These are phyloP conservation scores for sheep (Ovis aries) DNA, from an alignment of 2,113 vertebrate species.

Conservation along the genomic window DNA sequence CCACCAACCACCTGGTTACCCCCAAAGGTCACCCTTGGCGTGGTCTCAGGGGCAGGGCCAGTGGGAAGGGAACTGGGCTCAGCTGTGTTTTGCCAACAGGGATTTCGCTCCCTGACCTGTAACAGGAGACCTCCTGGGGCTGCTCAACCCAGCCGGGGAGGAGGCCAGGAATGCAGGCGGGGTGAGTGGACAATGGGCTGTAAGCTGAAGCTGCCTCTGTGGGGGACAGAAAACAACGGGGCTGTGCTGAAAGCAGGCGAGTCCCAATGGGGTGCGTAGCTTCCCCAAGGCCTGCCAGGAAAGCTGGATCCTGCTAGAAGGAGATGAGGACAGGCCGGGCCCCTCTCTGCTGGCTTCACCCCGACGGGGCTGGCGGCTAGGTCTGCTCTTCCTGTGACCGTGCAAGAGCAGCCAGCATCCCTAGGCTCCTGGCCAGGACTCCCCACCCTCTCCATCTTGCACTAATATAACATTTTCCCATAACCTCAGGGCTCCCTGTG, in stretches of 20 bases:
- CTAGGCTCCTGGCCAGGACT: neutral
- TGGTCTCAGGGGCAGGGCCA: constrained; percentile 21
- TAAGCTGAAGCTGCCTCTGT: constrained; percentile 18
- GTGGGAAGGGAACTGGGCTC: neutral
- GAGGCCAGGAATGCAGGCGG: constrained; percentile 49
- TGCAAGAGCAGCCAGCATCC: neutral
- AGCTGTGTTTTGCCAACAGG: constrained; percentile 53
- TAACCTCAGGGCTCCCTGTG: neutral
- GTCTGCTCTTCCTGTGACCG: neutral
- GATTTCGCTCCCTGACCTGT: constrained; percentile 52
- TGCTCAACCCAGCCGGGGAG: neutral
- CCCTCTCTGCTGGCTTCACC: neutral
- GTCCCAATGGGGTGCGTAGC: neutral
- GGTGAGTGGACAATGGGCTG: constrained; percentile 22
- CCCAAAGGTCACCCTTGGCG: neutral
- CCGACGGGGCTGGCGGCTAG: neutral
- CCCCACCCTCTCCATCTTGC: too few relatives aligned
- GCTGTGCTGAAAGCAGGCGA: neutral
- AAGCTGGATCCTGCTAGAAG: neutral
- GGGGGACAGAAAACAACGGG: neutral
- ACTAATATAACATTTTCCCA: neutral
- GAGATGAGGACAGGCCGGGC: neutral
- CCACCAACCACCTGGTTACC: neutral
- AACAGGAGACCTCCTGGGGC: constrained; percentile 47
- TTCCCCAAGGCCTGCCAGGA: neutral